These are phyloP conservation scores for Acrobasis consociella DNA, from an alignment of 2,888 invertebrate species.

Conservation along the genomic window DNA sequence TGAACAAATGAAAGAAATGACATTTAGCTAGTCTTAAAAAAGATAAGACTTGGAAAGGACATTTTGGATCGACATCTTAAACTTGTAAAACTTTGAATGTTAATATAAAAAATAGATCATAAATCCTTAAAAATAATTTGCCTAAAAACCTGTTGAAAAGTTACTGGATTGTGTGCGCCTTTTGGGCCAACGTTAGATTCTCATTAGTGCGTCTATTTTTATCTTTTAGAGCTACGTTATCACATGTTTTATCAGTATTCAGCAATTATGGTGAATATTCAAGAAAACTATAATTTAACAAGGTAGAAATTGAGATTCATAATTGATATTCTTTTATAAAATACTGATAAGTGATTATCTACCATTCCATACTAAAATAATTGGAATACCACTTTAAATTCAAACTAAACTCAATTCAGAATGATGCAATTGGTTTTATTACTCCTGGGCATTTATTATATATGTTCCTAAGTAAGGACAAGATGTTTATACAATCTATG, in stretches of 20 bases:
- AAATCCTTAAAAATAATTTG: background rate
- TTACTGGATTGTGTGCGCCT: background rate
- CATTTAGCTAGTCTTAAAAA: background rate
- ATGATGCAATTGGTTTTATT: constrained; percentile 33
- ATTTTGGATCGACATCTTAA: background rate
- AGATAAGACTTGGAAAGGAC: background rate
- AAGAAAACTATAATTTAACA: constrained; percentile 29
- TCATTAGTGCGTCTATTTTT: background rate
- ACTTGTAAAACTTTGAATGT: background rate
- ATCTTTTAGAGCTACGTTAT: constrained; percentile 10
- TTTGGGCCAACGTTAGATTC: background rate
- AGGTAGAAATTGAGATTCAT: constrained; percentile 26
- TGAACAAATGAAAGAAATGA: constrained; percentile 14
- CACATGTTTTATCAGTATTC: constrained; percentile 20
- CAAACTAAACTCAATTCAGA: constrained; percentile 4
- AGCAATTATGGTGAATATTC: constrained; percentile 21
- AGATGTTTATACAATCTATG: constrained; percentile 35
- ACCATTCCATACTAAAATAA: constrained; percentile 56
- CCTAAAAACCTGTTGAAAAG: background rate
- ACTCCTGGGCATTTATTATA: constrained; percentile 48
- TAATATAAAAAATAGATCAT: background rate
- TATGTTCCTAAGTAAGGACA: constrained; percentile 50
- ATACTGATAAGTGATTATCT: constrained; percentile 51
- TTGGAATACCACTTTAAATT: constrained; percentile 44
- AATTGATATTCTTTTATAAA: constrained; percentile 23